phyloP scores from a whole-genome alignment of 2,888 invertebrate genomes.

The Lysandra bellargus region DNA sequence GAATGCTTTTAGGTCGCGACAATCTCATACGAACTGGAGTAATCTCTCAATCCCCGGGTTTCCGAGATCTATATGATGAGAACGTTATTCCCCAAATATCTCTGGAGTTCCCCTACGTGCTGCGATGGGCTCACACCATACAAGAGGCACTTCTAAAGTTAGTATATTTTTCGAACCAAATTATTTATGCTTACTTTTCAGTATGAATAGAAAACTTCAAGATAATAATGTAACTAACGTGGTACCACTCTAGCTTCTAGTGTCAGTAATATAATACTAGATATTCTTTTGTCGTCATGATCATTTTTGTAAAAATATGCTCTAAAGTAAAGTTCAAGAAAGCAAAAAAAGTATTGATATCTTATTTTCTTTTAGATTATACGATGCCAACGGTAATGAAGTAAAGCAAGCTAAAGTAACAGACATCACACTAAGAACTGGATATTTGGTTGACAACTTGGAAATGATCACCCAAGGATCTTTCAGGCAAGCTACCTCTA shows the following conservation, averaged over 20 bases:
- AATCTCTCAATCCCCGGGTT: conserved; percentile 43
- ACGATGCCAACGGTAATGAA: conserved; percentile 47
- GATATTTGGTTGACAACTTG: conserved; percentile 40
- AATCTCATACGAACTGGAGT: conserved; percentile 48
- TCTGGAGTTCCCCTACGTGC: conserved; percentile 47
- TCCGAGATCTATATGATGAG: conserved; percentile 48
- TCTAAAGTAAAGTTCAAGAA: no score
- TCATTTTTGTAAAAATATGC: no score
- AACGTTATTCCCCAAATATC: conserved; percentile 46
- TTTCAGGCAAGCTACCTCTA: conserved; percentile 40
- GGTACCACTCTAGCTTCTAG: no score
- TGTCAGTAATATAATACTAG: no score
- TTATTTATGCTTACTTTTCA: no score
- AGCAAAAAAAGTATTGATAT: neutral
- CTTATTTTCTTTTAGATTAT: conserved; percentile 44
- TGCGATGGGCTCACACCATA: conserved; percentile 51
- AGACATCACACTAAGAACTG: conserved; percentile 50
- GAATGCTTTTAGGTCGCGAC: conserved; percentile 44
- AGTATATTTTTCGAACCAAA: conserved; percentile 20
- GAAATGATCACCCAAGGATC: conserved; percentile 41
- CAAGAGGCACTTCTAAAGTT: conserved; percentile 50
- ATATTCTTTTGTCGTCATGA: no score
- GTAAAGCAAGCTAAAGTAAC: conserved; percentile 47
- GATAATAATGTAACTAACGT: no score
- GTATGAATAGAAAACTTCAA: no score